Percentiles rank a stretch among this genome's conserved stretches.
These are phyloP conservation scores for Hydrophis major DNA, from an alignment of 2,797 vertebrate genomes.

Conservation along the genomic window DNA sequence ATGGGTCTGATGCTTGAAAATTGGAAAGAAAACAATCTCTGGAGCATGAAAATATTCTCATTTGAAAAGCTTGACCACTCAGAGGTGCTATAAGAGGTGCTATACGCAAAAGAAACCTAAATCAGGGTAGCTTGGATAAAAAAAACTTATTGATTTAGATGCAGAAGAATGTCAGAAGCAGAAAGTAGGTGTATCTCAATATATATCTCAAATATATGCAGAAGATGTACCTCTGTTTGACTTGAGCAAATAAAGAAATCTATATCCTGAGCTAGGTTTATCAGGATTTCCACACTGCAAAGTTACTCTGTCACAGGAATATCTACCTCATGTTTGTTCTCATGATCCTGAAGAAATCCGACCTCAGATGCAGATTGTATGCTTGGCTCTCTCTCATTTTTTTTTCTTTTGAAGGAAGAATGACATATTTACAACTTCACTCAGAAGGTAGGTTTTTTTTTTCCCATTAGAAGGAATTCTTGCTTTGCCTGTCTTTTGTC, in stretches of 20 bases:
- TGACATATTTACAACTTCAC: not conserved
- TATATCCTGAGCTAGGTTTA: not conserved
- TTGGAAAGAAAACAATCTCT: not conserved
- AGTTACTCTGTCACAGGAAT: not conserved
- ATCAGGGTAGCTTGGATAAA: not conserved
- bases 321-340: not conserved
- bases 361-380: not conserved
- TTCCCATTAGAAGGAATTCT: not conserved
- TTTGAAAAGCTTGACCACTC: not conserved
- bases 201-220: not conserved
- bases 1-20: not conserved
- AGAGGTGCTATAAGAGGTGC: not conserved
- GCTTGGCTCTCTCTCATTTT: not conserved
- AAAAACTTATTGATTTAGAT: not conserved
- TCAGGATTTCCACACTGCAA: not conserved
- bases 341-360: not conserved
- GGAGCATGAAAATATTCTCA: not conserved
- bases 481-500: not conserved
- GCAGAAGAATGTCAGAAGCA: not conserved
- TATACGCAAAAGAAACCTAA: not conserved
- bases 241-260: not conserved
- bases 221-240: not conserved
- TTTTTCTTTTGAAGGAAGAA: not conserved
- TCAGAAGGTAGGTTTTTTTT: not conserved
- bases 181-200: not conserved